Base-by-base conservation (phyloP, 2,113 vertebrate genomes). In the Glaucomys volans region DNA sequence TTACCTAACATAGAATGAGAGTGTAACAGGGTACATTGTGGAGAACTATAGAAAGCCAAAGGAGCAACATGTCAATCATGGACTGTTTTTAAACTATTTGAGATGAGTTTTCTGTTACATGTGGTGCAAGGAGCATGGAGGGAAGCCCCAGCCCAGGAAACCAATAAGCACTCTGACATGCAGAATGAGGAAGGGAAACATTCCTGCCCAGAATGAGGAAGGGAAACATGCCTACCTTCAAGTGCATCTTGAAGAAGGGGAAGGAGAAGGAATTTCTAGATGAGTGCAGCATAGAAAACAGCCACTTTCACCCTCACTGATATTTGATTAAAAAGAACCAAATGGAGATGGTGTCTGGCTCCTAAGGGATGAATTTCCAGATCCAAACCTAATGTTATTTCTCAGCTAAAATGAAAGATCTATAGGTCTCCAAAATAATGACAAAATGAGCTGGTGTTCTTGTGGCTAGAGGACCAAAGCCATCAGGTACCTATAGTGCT, bases 331-430 rank as follows among this genome's bases (percentile, higher is more conserved):
- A 5, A 76, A 66, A 62, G 59, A 62, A 28, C 59, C 59, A 62
- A 22, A 24, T 77, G 13, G 35, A 75, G 7, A 30, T 35, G 8
- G 6, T 82, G 4, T 37, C 5, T 30, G 37, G 37, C 13, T 86
- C 24, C 79, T 10, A 72, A 5, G 13, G 52, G 12, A 11, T 59
- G 10, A 14, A 72, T 91, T 90, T 94, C 12, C 69, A 96, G 50
- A 71, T 62, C 16, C 42, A 91, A 83, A 50, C 12, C 22, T 91
- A 30, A 91, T 76, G 18, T 47, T 40, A 54, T 50, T 83, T 90
- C 47, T 89, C 9, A 22, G 6, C 3, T 64, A 22, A 90, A 74
- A 4, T 77, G 32, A 85, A 72, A 5, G 8, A 93, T 24, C 28
- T 71, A 52, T 8, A n/a, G 37, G 35, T 44, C 7, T 47, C 10